phyloP scores from a whole-genome alignment of 1,140 invertebrate genomes.

The Protaetia brevitarsis region DNA sequence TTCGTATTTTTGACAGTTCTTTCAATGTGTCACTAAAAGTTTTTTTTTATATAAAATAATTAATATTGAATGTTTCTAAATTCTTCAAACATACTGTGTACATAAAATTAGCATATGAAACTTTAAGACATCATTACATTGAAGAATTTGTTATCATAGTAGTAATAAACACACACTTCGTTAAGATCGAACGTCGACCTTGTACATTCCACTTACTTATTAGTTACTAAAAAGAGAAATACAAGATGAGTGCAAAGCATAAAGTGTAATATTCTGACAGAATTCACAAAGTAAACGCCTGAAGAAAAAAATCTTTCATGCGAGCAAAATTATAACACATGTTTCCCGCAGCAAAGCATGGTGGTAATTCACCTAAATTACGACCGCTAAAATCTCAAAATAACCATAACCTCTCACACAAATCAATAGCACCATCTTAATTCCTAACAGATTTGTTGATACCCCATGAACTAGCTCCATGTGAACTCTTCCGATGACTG shows the following conservation, averaged over 20 bases:
- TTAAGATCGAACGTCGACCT: too few relatives aligned
- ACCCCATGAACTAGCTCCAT: conserved; percentile 1
- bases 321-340: neutral
- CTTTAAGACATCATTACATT: too few relatives aligned
- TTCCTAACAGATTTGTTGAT: conserved; percentile 14
- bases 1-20: too few relatives aligned
- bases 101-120: too few relatives aligned
- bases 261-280: neutral
- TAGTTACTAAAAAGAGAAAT: neutral
- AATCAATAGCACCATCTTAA: conserved; percentile 12
- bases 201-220: too few relatives aligned
- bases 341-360: neutral
- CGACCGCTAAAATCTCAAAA: conserved; percentile 14
- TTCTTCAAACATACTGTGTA: too few relatives aligned
- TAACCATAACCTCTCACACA: neutral
- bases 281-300: neutral
- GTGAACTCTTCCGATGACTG: neutral
- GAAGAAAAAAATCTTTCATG: neutral
- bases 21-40: too few relatives aligned
- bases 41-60: too few relatives aligned
- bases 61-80: too few relatives aligned
- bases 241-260: neutral
- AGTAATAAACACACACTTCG: too few relatives aligned
- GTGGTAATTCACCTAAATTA: conserved; percentile 13
- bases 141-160: too few relatives aligned